Evolutionary conservation across 1,140 invertebrate genomes (phyloP).

Genomic region (Papilio helenus): DNA sequence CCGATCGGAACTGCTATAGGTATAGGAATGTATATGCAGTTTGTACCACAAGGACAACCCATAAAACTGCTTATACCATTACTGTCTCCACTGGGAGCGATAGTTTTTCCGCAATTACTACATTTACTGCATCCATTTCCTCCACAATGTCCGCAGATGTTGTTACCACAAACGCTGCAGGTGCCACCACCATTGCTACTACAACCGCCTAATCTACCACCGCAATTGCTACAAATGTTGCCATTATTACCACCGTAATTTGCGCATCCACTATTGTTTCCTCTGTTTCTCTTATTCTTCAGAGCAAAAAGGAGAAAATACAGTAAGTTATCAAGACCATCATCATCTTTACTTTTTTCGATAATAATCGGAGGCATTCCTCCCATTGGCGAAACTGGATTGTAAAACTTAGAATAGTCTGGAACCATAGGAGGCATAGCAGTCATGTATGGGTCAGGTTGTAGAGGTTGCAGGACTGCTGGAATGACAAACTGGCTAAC

Average conservation of each 20-base stretch:
- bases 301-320: constrained; percentile 61
- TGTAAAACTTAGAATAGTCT: constrained; percentile 39
- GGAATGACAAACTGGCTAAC: constrained; percentile 57
- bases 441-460: constrained; percentile 37
- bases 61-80: constrained; percentile 29
- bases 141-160: constrained; percentile 24
- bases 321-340: constrained; percentile 52
- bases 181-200: constrained; percentile 39
- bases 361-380: constrained; percentile 51
- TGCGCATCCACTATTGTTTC: constrained; percentile 28
- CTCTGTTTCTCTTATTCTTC: constrained; percentile 44
- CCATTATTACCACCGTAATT: constrained; percentile 25
- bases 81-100: not conserved
- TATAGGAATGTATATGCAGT: constrained; percentile 36
- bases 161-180: constrained; percentile 26
- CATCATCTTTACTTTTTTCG: constrained; percentile 51
- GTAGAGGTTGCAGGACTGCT: constrained; percentile 53
- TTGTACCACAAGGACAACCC: constrained; percentile 7
- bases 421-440: constrained; percentile 40
- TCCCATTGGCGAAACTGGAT: constrained; percentile 29
- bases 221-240: constrained; percentile 29
- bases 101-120: constrained; percentile 28
- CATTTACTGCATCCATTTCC: constrained; percentile 27
- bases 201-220: constrained; percentile 21
- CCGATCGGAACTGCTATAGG: constrained; percentile 33